A percentile compares a stretch with the other conserved stretches of the same genome.
Conservation (phyloP, 2,888 invertebrate genomes). For the Bombylius discolor region DNA sequence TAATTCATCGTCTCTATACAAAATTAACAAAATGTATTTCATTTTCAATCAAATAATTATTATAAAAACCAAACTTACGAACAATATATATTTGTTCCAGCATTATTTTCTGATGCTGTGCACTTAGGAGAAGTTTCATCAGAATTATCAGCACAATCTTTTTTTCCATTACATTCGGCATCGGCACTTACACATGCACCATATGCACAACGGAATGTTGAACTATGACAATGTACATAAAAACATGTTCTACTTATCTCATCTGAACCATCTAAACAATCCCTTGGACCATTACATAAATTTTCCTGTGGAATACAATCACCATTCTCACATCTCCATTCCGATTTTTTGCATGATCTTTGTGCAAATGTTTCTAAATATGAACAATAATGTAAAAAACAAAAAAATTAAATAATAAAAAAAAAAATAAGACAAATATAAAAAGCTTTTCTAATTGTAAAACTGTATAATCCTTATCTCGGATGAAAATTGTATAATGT, state of each 20-base stretch:
- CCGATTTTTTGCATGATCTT: conserved; percentile 12
- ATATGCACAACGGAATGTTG: conserved; percentile 33
- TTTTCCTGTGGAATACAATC: conserved; percentile 22
- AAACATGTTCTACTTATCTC: conserved; percentile 25
- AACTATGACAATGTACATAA: conserved; percentile 36
- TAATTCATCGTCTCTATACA: not conserved
- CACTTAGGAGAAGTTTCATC: conserved; percentile 14
- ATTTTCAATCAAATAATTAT: too few relatives aligned
- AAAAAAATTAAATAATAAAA: too few relatives aligned
- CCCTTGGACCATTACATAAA: conserved; percentile 22
- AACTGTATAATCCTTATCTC: too few relatives aligned
- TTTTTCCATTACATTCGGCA: conserved; percentile 15
- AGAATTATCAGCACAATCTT: conserved; percentile 21
- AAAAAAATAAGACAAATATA: too few relatives aligned
- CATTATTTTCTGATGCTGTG: not conserved
- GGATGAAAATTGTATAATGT: too few relatives aligned
- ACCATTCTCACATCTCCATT: conserved; percentile 26
- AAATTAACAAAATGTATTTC: not conserved
- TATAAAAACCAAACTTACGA: conserved; percentile 10
- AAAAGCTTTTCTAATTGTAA: too few relatives aligned
- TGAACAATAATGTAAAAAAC: too few relatives aligned
- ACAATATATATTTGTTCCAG: conserved; percentile 9
- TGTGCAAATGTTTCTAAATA: too few relatives aligned
- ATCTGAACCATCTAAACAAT: conserved; percentile 29
- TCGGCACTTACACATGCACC: conserved; percentile 22